phyloP scores from a whole-genome alignment of 2,888 invertebrate species.

The Clostera curtula region DNA sequence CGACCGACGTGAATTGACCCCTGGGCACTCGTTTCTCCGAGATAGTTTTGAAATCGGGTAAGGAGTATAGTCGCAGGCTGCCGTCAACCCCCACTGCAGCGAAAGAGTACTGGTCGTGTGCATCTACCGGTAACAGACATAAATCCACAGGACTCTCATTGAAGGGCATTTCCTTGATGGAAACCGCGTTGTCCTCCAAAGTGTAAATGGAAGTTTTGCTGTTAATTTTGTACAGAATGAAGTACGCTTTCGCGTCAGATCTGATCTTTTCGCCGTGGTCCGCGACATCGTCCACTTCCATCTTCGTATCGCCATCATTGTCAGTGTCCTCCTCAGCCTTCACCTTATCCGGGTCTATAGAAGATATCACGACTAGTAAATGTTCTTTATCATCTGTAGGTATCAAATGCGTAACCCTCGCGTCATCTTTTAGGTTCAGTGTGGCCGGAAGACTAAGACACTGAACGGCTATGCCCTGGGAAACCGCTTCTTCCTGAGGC shows the following conservation, averaged over 20 bases:
- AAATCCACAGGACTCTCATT: slow-evolving; percentile 82
- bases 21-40: slow-evolving; percentile 80
- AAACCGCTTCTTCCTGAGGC: slow-evolving; percentile 53
- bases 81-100: slow-evolving; percentile 86
- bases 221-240: slow-evolving; percentile 55
- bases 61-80: slow-evolving; percentile 80
- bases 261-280: slow-evolving; percentile 40
- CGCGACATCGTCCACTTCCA: slow-evolving; percentile 57
- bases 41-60: slow-evolving; percentile 80
- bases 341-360: slow-evolving; percentile 45
- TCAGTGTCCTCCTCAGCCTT: slow-evolving; percentile 47
- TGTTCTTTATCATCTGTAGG: slow-evolving; percentile 82
- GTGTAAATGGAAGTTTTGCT: slow-evolving; percentile 52
- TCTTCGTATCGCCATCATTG: slow-evolving; percentile 53
- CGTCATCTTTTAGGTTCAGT: slow-evolving; percentile 61
- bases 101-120: slow-evolving; percentile 75
- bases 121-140: slow-evolving; percentile 77
- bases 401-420: slow-evolving; percentile 77
- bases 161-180: slow-evolving; percentile 75
- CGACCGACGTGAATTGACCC: slow-evolving; percentile 85
- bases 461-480: slow-evolving; percentile 71
- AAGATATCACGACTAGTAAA: slow-evolving; percentile 76
- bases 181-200: slow-evolving; percentile 75
- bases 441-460: slow-evolving; percentile 72
- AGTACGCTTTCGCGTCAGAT: slow-evolving; percentile 49